Evolutionary conservation across 2,888 invertebrate species (phyloP).

Genomic region (Tribolium freemani): DNA sequence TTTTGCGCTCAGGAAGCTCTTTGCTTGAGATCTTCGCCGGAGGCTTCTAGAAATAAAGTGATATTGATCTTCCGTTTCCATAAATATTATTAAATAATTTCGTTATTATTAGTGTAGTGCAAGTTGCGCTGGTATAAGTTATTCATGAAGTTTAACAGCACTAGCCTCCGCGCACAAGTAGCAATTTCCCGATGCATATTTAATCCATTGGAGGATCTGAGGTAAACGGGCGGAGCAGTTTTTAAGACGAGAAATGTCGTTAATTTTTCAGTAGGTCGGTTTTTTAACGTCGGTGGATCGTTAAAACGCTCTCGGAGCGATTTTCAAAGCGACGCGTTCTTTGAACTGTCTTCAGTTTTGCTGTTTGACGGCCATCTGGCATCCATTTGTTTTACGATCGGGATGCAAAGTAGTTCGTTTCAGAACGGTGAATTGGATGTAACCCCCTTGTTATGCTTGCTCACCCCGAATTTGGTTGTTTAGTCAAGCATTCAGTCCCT

Average conservation of each 20-base stretch:
- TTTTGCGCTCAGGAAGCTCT: constrained; percentile 22
- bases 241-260: constrained; percentile 29
- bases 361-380: constrained; percentile 51
- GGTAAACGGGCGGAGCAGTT: constrained; percentile 17
- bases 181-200: constrained; percentile 39
- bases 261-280: constrained; percentile 33
- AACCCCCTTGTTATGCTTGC: constrained; percentile 45
- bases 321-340: constrained; percentile 38
- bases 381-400: constrained; percentile 49
- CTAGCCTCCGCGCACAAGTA: constrained; percentile 19
- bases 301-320: constrained; percentile 33
- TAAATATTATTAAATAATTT: constrained; percentile 36
- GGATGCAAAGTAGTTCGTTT: constrained; percentile 42
- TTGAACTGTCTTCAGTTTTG: constrained; percentile 41
- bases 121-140: constrained; percentile 11
- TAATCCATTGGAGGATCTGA: constrained; percentile 16
- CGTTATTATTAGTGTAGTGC: constrained; percentile 28
- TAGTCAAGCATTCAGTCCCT: constrained; percentile 44
- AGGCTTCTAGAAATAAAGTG: constrained; percentile 22
- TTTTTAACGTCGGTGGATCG: constrained; percentile 33
- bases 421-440: constrained; percentile 39
- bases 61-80: constrained; percentile 24
- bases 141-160: constrained; percentile 30
- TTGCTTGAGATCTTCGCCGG: constrained; percentile 2
- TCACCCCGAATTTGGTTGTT: constrained; percentile 46